phyloP scores from a whole-genome alignment of 2,113 vertebrate species.

The Sinocyclocheilus maitianheensis region DNA sequence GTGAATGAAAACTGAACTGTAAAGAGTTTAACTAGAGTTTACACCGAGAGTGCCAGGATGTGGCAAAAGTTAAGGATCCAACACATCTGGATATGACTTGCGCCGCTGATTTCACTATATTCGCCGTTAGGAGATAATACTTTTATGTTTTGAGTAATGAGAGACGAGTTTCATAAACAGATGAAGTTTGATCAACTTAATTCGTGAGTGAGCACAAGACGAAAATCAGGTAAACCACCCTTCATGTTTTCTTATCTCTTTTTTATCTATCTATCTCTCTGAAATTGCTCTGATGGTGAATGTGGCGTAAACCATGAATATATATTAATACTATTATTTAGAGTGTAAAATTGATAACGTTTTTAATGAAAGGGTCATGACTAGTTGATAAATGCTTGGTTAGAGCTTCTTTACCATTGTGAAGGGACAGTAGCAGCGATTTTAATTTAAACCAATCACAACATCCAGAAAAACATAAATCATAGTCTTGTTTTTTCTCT shows the following conservation, averaged over 20 bases:
- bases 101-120: not conserved
- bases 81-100: slow-evolving; percentile 57
- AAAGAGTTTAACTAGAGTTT: slow-evolving; percentile 18
- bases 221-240: slow-evolving; percentile 23
- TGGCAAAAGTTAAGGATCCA: slow-evolving; percentile 48
- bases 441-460: not conserved
- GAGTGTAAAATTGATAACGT: not conserved
- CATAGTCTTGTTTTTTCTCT: not conserved
- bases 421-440: not conserved
- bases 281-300: not conserved
- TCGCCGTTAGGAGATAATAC: not conserved
- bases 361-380: not conserved
- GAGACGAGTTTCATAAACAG: not conserved
- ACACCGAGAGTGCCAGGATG: slow-evolving; percentile 57
- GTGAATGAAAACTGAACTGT: not conserved
- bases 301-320: not conserved
- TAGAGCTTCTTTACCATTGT: not conserved
- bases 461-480: not conserved
- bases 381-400: not conserved
- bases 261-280: not conserved
- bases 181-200: not conserved
- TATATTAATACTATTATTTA: not conserved
- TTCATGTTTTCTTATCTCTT: not conserved
- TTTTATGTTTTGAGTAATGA: not conserved
- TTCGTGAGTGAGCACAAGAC: slow-evolving; percentile 4